These are phyloP conservation scores for Drosophila kambysellisi DNA, from an alignment of 2,888 invertebrate genomes.

Conservation along the genomic window DNA sequence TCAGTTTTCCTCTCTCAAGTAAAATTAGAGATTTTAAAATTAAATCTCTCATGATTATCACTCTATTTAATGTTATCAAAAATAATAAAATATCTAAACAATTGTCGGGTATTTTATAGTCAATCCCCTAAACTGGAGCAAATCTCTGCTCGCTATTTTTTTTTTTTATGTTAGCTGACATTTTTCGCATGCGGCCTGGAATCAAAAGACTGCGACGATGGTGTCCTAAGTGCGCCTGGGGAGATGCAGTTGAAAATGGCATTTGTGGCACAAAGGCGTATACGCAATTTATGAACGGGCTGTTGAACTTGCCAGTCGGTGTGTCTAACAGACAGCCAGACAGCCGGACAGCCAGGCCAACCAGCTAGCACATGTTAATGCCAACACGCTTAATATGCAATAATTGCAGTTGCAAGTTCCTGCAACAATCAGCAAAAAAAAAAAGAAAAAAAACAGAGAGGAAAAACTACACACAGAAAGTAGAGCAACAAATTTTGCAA, in stretches of 20 bases:
- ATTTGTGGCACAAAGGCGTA: slow-evolving; percentile 45
- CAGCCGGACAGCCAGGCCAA: neutral
- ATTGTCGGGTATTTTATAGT: slow-evolving; percentile 15
- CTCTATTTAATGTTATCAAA: too few relatives aligned
- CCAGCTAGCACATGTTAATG: slow-evolving; percentile 51
- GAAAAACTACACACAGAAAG: neutral
- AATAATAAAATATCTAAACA: neutral
- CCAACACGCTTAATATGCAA: slow-evolving; percentile 56
- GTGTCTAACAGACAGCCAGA: neutral
- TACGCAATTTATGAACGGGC: slow-evolving; percentile 55
- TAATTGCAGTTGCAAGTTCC: slow-evolving; percentile 67
- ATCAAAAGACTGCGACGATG: slow-evolving; percentile 48
- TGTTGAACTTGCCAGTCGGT: slow-evolving; percentile 41
- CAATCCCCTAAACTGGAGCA: neutral
- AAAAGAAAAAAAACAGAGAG: neutral
- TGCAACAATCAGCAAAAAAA: slow-evolving; percentile 50
- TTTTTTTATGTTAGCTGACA: slow-evolving; percentile 18
- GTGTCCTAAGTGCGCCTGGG: slow-evolving; percentile 64
- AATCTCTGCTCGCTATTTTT: slow-evolving; percentile 15
- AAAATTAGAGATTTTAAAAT: neutral
- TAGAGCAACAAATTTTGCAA: slow-evolving; percentile 13
- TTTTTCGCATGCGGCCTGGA: slow-evolving; percentile 37
- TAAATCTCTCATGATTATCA: neutral
- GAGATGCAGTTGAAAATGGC: slow-evolving; percentile 75
- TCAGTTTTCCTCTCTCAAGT: neutral